These are phyloP conservation scores for Alloplasta piceator DNA, from an alignment of 2,888 invertebrate species.

Conservation along the genomic window DNA sequence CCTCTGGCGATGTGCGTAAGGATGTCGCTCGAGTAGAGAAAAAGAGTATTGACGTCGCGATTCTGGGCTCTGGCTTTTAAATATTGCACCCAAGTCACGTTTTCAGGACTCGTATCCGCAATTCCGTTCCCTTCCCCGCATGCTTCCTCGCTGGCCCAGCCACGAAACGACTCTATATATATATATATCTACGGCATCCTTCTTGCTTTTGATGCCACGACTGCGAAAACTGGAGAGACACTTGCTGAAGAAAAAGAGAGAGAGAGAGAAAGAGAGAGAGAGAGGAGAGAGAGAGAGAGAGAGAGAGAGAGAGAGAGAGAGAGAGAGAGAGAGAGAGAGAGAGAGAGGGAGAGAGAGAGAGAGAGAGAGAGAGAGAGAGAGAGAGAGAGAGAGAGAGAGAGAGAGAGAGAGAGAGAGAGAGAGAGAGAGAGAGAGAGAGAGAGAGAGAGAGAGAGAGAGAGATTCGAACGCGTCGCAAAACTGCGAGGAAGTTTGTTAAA, in stretches of 20 bases:
- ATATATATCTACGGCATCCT: too few species aligned
- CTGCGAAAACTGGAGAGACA: too few species aligned
- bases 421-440: background rate
- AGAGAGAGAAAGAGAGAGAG: too few species aligned
- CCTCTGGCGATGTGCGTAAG: constrained; percentile 65
- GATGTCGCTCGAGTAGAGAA: constrained; percentile 69
- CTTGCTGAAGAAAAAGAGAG: too few species aligned
- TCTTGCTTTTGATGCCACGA: constrained; percentile 4
- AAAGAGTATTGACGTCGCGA: constrained; percentile 81
- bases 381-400: too few species aligned
- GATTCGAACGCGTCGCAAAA: constrained; percentile 20
- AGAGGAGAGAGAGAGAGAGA: too few species aligned
- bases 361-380: too few species aligned
- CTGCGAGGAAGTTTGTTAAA: constrained; percentile 18
- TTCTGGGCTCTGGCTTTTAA: constrained; percentile 78
- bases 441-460: too few species aligned
- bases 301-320: too few species aligned
- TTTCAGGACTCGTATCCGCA: constrained; percentile 78
- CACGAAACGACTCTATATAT: constrained; percentile 56
- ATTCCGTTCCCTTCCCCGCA: constrained; percentile 63
- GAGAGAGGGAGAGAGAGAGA: too few species aligned
- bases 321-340: too few species aligned
- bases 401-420: too few species aligned
- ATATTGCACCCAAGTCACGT: constrained; percentile 83
- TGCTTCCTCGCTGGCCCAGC: constrained; percentile 49